phyloP scores from a whole-genome alignment of 1,140 invertebrate species.

The Sycophila sp. region DNA sequence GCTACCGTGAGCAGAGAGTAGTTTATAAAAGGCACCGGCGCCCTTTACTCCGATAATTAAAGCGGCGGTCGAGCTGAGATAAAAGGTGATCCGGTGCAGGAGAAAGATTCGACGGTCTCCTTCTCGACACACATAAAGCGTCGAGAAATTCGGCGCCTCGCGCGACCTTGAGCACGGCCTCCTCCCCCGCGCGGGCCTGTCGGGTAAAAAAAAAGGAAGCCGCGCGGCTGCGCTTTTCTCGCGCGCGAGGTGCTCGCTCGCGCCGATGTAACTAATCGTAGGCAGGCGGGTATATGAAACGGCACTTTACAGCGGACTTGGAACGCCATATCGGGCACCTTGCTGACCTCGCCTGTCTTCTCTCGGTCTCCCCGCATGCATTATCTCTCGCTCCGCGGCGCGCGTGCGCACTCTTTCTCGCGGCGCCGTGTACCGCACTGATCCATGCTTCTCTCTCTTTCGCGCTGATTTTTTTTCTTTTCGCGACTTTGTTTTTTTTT shows the following conservation, averaged over 20 bases:
- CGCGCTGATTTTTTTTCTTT: neutral
- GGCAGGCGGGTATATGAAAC: constrained; percentile 58
- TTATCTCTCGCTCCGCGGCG: constrained; percentile 17
- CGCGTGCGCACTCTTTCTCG: neutral
- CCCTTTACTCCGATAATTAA: too few species aligned
- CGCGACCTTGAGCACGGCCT: too few species aligned
- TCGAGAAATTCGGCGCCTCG: neutral
- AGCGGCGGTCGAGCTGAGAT: too few species aligned
- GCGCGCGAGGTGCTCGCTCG: neutral
- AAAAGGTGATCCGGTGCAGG: too few species aligned
- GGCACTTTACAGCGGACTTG: constrained; percentile 56
- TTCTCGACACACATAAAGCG: too few species aligned
- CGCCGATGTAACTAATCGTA: constrained; percentile 55
- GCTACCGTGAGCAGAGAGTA: too few species aligned
- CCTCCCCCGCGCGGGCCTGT: too few species aligned
- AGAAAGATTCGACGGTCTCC: too few species aligned
- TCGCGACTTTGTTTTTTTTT: too few species aligned
- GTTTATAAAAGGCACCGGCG: too few species aligned
- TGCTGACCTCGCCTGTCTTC: constrained; percentile 64
- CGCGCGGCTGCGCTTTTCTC: neutral
- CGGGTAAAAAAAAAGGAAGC: too few species aligned
- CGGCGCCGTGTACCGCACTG: neutral
- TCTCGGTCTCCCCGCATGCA: constrained; percentile 28
- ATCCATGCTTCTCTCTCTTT: neutral
- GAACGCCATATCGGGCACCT: constrained; percentile 67